These are phyloP conservation scores for Sebastiscus tertius DNA, from an alignment of 2,797 vertebrate genomes.

Conservation along the genomic window DNA sequence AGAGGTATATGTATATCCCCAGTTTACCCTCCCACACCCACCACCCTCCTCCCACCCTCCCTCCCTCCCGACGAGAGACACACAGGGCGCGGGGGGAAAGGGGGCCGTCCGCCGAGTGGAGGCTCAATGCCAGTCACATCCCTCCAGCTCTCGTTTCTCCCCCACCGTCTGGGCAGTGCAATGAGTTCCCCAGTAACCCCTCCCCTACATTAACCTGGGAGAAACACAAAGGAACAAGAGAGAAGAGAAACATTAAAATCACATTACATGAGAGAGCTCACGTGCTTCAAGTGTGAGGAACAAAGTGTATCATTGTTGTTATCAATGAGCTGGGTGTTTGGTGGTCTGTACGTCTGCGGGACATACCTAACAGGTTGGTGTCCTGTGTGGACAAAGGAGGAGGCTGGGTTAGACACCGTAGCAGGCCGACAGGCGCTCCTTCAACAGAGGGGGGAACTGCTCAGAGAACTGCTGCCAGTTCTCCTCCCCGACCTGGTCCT, in stretches of 20 bases:
- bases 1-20: slow-evolving; percentile 80
- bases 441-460: slow-evolving; percentile 94
- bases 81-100: slow-evolving; percentile 65
- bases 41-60: slow-evolving; percentile 71
- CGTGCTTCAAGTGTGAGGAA: slow-evolving; percentile 38
- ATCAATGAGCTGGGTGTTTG: slow-evolving; percentile 75
- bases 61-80: slow-evolving; percentile 76
- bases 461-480: slow-evolving; percentile 98
- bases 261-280: not conserved
- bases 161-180: slow-evolving; percentile 87
- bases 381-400: slow-evolving; percentile 64
- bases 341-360: not conserved
- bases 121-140: slow-evolving; percentile 66
- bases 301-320: slow-evolving; percentile 65
- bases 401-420: slow-evolving; percentile 89
- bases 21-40: slow-evolving; percentile 78
- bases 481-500: slow-evolving; percentile 95
- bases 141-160: slow-evolving; percentile 77
- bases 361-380: slow-evolving; percentile 79
- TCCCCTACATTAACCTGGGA: slow-evolving; percentile 86
- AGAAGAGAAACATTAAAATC: not conserved
- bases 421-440: slow-evolving; percentile 93
- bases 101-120: slow-evolving; percentile 61
- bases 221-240: not conserved
- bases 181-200: slow-evolving; percentile 88